These are phyloP conservation scores for Gracilinanus agilis DNA, from an alignment of 2,113 vertebrate species.

Conservation along the genomic window DNA sequence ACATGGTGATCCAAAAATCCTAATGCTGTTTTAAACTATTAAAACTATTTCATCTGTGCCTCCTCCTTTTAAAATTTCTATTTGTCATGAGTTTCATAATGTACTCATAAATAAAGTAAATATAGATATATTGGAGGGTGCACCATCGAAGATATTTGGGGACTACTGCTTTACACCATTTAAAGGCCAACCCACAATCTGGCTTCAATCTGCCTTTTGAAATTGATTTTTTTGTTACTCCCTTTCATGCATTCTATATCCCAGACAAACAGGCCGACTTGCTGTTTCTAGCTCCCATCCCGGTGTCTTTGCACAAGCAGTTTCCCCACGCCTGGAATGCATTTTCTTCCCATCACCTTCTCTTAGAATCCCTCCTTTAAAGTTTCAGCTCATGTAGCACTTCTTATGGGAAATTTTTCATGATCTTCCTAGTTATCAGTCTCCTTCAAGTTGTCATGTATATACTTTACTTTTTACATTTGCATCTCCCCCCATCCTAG, in stretches of 20 bases:
- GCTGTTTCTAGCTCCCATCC: not conserved
- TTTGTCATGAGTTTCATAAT: not conserved
- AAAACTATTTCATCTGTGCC: not conserved
- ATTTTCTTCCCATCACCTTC: not conserved
- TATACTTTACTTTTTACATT: not conserved
- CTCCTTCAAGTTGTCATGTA: not conserved
- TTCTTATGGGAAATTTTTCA: not conserved
- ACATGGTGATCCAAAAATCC: not conserved
- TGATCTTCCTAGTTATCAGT: not conserved
- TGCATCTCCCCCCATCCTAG: not conserved
- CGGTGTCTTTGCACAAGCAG: not conserved
- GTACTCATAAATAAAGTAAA: not conserved
- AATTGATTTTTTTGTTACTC: not conserved
- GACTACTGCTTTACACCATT: not conserved
- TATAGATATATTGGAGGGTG: not conserved
- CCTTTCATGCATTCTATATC: not conserved
- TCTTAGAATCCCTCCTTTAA: not conserved
- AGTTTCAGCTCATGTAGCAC: not conserved
- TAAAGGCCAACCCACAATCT: not conserved
- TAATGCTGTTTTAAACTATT: not conserved
- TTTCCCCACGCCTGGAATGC: not conserved
- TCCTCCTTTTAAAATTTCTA: not conserved
- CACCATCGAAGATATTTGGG: not conserved
- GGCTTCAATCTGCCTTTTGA: not conserved
- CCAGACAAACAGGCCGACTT: not conserved